Percentiles rank a stretch among this genome's conserved stretches.
phyloP scores from a whole-genome alignment of 2,797 vertebrate species.

The Leucoraja ocellata region DNA sequence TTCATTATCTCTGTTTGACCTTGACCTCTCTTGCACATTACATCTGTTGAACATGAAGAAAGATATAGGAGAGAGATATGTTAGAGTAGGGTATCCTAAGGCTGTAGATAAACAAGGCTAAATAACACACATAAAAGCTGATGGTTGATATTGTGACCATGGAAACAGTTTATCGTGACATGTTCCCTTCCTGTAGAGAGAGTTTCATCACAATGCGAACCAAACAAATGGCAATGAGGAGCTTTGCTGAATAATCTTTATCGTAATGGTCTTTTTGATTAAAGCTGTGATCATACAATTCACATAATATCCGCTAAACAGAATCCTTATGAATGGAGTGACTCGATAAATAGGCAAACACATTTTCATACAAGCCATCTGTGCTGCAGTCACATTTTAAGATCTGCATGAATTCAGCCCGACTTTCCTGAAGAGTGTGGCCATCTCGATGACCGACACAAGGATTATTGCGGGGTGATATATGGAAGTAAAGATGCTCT shows the following conservation, averaged over 20 bases:
- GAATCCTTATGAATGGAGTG: neutral
- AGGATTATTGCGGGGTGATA: neutral
- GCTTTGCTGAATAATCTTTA: neutral
- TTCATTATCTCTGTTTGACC: neutral
- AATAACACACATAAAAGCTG: neutral
- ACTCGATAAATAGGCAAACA: neutral
- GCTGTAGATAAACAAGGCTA: neutral
- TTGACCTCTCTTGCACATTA: neutral
- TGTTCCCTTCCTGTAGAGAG: neutral
- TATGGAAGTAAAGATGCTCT: too few species aligned
- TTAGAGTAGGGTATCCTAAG: neutral
- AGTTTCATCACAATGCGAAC: neutral
- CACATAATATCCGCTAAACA: neutral
- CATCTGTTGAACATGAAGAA: neutral
- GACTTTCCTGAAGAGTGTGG: neutral
- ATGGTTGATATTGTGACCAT: neutral
- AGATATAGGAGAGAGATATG: too few species aligned
- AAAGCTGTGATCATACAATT: neutral
- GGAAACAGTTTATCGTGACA: neutral
- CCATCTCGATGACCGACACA: neutral
- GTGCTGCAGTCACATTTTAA: neutral
- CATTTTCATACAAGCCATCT: too few species aligned
- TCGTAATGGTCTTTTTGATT: neutral
- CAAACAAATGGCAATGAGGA: neutral
- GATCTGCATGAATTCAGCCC: neutral